Conservation (phyloP, 2,888 invertebrate genomes). For the Sturmia bella region DNA sequence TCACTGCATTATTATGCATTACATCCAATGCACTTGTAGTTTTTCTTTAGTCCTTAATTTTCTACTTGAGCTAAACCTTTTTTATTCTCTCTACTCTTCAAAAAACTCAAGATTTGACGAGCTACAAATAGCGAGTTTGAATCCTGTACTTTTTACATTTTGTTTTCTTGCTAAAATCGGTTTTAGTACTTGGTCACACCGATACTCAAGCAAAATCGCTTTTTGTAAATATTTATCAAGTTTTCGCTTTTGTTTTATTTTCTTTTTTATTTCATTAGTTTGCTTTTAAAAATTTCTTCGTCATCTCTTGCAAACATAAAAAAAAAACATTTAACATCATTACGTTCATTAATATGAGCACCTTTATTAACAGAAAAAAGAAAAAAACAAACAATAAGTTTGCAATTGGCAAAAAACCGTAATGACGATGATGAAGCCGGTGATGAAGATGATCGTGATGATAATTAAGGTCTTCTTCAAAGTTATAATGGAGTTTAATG, state of each 20-base stretch:
- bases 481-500: conserved; percentile 9
- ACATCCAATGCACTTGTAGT: no score
- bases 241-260: conserved; percentile 1
- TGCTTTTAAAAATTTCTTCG: conserved; percentile 41
- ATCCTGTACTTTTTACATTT: no score
- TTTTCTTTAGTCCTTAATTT: no score
- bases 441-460: background rate
- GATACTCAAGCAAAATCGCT: background rate
- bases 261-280: background rate
- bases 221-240: conserved; percentile 40
- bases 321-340: conserved; percentile 28
- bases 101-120: no score
- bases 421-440: background rate
- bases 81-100: no score
- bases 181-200: no score
- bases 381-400: conserved; percentile 24
- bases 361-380: conserved; percentile 3
- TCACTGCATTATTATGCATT: no score
- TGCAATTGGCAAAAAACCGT: background rate
- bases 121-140: no score
- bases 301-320: conserved; percentile 2
- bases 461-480: conserved; percentile 18
- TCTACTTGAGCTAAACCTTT: no score
- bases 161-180: no score
- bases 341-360: conserved; percentile 18